phyloP scores from a whole-genome alignment of 2,888 invertebrate species.

The Dasypolia templi region DNA sequence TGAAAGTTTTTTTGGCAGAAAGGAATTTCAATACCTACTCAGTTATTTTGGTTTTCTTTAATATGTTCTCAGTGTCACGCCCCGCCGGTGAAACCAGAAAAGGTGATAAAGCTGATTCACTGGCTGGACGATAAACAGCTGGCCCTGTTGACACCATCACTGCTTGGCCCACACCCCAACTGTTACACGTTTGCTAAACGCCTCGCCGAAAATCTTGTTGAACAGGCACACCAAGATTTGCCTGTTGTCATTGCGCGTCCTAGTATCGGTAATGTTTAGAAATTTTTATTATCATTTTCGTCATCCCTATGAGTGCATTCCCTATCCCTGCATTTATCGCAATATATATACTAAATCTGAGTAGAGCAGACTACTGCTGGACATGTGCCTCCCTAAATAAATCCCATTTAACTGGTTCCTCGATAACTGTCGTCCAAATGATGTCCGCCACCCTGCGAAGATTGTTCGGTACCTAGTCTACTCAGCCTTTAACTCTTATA shows the following conservation, averaged over 20 bases:
- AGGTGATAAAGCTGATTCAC: conserved; percentile 92
- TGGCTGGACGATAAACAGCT: conserved; percentile 93
- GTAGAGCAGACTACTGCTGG: not conserved
- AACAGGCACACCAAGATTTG: conserved; percentile 93
- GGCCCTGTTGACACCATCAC: conserved; percentile 91
- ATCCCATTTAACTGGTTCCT: not conserved
- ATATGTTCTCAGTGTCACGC: conserved; percentile 91
- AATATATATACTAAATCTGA: no score
- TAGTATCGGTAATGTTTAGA: conserved; percentile 94
- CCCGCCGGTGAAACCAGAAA: conserved; percentile 92
- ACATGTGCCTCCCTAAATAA: not conserved
- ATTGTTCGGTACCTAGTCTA: not conserved
- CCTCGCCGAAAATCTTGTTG: conserved; percentile 95
- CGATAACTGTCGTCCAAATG: not conserved
- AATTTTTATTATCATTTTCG: conserved; percentile 40
- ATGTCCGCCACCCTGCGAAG: no score
- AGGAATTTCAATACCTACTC: no score
- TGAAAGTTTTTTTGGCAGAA: not conserved
- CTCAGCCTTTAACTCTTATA: not conserved
- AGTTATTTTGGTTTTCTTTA: not conserved
- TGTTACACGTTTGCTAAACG: conserved; percentile 98
- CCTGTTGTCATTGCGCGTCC: conserved; percentile 97
- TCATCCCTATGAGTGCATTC: not conserved
- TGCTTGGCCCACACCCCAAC: conserved; percentile 96
- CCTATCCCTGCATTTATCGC: no score